Base-by-base conservation (phyloP, 2,113 vertebrate genomes). In the Apodemus sylvaticus region DNA sequence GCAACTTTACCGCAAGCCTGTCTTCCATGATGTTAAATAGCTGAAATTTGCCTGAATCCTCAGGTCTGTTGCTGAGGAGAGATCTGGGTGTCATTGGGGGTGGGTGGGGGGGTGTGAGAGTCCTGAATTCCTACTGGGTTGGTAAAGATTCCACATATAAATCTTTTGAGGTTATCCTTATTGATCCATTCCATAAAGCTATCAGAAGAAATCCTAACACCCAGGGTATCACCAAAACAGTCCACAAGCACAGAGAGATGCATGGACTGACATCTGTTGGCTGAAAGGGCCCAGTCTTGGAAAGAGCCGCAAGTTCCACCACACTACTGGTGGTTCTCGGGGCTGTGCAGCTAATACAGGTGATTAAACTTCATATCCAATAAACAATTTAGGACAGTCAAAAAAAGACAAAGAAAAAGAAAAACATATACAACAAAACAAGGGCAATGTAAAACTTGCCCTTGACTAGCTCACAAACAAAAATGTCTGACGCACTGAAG, bases 221-320 rank as follows among this genome's bases (percentile, higher is more conserved):
- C 95, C 99, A 99, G 9, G 99, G 99, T 99, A 99, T 99, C 98
- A 99, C 99, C 94, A 99, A 98, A 97, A 98, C 99, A 0, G 99
- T 99, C 95, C 99, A 99, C 99, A 99, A 99, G 98, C 99, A 99
- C 99, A 99, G 99, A 62, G 99, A 99, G 98, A 99, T 99, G 99
- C 99, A 99, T 0, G 99, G 99, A 97, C 98, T 99, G 98, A 99
- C 99, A 0, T 99, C 99, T 0, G 99, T 99, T 0, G 99, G 99
- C 95, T 99, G 99, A 95, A 99, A 99, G 99, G 99, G 99, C 94
- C 99, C 99, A 99, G 99, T 19, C 98, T 99, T 66, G 99, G 99
- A 97, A 99, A 99, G 98, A 99, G 99, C 97, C 99, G 99, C 99
- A 99, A 99, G 93, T 99, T 99, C 99, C 99, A 99, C 97, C 99